Evolutionary conservation across 2,888 invertebrate species (phyloP).

Genomic region (Trichopoda pennipes): DNA sequence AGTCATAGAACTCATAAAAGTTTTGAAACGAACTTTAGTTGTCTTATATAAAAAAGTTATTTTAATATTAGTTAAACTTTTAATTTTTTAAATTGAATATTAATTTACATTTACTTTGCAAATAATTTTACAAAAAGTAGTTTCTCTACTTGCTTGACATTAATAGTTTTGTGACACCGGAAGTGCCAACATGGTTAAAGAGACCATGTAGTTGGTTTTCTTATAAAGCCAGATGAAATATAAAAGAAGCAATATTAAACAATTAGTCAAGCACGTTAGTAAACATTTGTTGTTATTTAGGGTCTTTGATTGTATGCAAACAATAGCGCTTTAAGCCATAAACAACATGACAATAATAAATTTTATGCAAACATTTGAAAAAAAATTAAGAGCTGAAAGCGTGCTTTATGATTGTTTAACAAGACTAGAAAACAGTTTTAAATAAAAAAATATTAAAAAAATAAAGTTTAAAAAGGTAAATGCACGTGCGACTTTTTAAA

Average conservation of each 20-base stretch:
- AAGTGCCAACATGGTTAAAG: slow-evolving; percentile 49
- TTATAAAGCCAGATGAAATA: slow-evolving; percentile 38
- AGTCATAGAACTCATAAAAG: no score
- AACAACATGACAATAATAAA: slow-evolving; percentile 51
- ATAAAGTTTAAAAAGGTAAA: slow-evolving; percentile 1
- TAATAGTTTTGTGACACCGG: slow-evolving; percentile 46
- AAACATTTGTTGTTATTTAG: slow-evolving; percentile 55
- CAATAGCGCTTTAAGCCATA: slow-evolving; percentile 48
- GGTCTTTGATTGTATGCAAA: slow-evolving; percentile 24
- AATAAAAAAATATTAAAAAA: slow-evolving; percentile 1
- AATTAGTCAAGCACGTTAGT: slow-evolving; percentile 64
- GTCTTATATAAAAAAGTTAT: no score
- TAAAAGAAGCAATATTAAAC: slow-evolving; percentile 62
- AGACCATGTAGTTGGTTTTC: not conserved
- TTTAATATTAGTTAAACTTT: not conserved
- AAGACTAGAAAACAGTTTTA: slow-evolving; percentile 23
- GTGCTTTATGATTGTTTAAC: slow-evolving; percentile 57
- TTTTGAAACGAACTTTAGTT: no score
- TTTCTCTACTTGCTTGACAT: not conserved
- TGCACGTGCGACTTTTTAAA: slow-evolving; percentile 59
- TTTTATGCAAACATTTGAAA: slow-evolving; percentile 26
- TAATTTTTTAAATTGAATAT: not conserved
- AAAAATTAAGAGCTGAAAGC: slow-evolving; percentile 38
- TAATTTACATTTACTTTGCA: slow-evolving; percentile 34
- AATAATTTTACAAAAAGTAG: slow-evolving; percentile 25